phyloP scores from a whole-genome alignment of 1,140 invertebrate species.

The Linepithema humile region DNA sequence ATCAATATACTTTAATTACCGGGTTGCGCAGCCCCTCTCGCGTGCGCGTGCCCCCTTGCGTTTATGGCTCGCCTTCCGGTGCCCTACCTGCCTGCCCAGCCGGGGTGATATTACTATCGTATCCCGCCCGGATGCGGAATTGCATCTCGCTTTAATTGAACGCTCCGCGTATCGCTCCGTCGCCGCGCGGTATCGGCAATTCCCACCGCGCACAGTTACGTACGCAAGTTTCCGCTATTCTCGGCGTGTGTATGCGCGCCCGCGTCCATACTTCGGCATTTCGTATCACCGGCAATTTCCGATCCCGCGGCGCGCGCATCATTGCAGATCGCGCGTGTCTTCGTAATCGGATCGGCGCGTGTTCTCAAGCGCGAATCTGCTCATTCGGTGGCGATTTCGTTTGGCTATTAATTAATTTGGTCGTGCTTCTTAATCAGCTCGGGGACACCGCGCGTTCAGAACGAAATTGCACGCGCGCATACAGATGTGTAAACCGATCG shows the following conservation, averaged over 20 bases:
- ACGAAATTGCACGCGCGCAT: background rate
- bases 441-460: too few species aligned
- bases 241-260: background rate
- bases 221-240: background rate
- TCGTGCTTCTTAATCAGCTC: slow-evolving; percentile 17
- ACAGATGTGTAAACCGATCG: background rate
- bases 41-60: slow-evolving; percentile 9
- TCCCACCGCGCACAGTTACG: background rate
- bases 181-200: background rate
- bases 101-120: background rate
- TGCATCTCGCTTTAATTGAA: slow-evolving; percentile 81
- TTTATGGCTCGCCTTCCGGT: slow-evolving; percentile 24
- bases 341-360: slow-evolving; percentile 10
- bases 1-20: slow-evolving; percentile 64
- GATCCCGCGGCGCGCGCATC: background rate
- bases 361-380: background rate
- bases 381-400: background rate
- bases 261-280: background rate
- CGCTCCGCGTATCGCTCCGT: slow-evolving; percentile 56
- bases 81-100: background rate
- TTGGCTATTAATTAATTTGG: slow-evolving; percentile 19
- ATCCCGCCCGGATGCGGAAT: slow-evolving; percentile 63
- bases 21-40: background rate
- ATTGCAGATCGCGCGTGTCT: slow-evolving; percentile 3
- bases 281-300: background rate